Evolutionary conservation across 2,113 vertebrate genomes (phyloP).

Genomic region (Chiloscyllium plagiosum): DNA sequence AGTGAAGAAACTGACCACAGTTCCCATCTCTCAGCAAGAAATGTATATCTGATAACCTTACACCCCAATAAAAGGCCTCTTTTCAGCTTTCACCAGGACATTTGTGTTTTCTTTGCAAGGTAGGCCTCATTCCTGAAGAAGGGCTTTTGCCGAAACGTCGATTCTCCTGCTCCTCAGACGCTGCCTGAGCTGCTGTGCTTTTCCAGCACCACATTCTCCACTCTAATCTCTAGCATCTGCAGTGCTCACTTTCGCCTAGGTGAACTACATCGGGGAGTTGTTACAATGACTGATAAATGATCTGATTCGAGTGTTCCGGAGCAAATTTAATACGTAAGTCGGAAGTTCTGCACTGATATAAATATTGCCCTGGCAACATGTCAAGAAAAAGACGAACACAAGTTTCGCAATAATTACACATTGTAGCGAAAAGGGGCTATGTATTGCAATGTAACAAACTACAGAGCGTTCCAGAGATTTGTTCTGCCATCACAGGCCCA

Average conservation of each 20-base stretch:
- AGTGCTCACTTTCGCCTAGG: conserved; percentile 7
- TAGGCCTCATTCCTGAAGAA: conserved; percentile 10
- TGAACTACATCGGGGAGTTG: conserved; percentile 41
- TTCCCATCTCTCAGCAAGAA: conserved; percentile 57
- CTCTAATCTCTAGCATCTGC: too few relatives aligned
- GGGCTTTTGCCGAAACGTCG: too few relatives aligned
- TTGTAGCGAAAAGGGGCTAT: too few relatives aligned
- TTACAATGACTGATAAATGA: not conserved
- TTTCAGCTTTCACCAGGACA: conserved; percentile 49
- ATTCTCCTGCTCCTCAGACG: too few relatives aligned
- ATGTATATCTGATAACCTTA: conserved; percentile 57
- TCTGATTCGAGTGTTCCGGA: not conserved
- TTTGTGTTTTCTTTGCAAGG: conserved; percentile 60
- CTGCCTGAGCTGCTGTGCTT: too few relatives aligned
- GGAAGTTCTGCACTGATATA: not conserved
- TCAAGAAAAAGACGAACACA: too few relatives aligned
- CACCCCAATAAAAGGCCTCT: conserved; percentile 48
- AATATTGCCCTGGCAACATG: not conserved
- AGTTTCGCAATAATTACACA: not conserved
- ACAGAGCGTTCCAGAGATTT: not conserved
- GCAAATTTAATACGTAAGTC: not conserved
- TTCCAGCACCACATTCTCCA: too few relatives aligned
- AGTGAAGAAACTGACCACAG: conserved; percentile 53
- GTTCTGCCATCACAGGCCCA: not conserved
- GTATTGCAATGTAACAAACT: not conserved